phyloP scores from a whole-genome alignment of 2,888 invertebrate genomes.

The Stenichneumon culpator region DNA sequence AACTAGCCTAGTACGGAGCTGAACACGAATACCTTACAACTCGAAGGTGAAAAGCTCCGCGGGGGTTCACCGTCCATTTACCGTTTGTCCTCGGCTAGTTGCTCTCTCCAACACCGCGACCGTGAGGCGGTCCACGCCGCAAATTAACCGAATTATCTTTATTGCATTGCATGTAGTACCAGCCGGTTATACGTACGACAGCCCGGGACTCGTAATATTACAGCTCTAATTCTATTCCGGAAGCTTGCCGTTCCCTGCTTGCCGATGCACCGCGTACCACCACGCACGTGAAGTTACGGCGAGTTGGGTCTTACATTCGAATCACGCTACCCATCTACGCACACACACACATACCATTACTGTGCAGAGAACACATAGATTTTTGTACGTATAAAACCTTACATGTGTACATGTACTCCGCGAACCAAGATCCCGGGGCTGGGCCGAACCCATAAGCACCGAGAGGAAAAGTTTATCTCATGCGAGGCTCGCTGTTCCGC shows the following conservation, averaged over 20 bases:
- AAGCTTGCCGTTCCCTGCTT: conserved; percentile 49
- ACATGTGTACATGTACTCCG: conserved; percentile 26
- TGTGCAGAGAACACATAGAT: background rate
- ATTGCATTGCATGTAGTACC: conserved; percentile 67
- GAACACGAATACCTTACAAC: conserved; percentile 23
- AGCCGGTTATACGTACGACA: conserved; percentile 33
- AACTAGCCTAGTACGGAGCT: background rate
- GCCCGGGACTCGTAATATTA: conserved; percentile 65
- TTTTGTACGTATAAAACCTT: conserved; percentile 21
- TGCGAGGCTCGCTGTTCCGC: conserved; percentile 57
- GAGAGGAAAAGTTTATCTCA: conserved; percentile 67
- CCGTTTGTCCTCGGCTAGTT: conserved; percentile 46
- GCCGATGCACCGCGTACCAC: conserved; percentile 39
- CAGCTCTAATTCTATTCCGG: conserved; percentile 70
- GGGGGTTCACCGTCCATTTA: conserved; percentile 23
- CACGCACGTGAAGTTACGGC: conserved; percentile 53
- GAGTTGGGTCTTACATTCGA: conserved; percentile 54
- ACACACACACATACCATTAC: background rate
- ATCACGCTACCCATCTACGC: background rate
- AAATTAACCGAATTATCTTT: conserved; percentile 73
- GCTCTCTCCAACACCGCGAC: conserved; percentile 32
- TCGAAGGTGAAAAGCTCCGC: conserved; percentile 22
- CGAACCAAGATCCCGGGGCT: conserved; percentile 50
- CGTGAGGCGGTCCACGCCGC: conserved; percentile 60
- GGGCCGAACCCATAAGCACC: conserved; percentile 42